phyloP scores from a whole-genome alignment of 2,113 vertebrate species.

The Numida meleagris region DNA sequence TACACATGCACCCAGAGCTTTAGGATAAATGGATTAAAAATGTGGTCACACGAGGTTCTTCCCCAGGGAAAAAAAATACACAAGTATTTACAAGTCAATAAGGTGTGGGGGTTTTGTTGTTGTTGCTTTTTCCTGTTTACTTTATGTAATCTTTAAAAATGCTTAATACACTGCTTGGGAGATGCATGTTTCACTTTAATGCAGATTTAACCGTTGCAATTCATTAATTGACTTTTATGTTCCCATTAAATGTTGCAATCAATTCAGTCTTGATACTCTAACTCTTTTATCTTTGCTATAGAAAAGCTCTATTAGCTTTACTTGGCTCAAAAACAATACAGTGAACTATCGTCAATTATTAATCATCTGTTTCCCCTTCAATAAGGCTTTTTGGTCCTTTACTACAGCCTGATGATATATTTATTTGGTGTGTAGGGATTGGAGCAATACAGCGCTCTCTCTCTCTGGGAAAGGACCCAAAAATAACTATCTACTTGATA shows the following conservation, averaged over 20 bases:
- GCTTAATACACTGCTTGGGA: background rate
- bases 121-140: background rate
- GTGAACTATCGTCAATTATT: slow-evolving; percentile 57
- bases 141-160: background rate
- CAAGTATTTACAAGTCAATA: background rate
- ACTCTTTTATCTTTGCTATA: background rate
- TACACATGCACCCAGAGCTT: background rate
- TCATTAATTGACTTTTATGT: slow-evolving; percentile 33
- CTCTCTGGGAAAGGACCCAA: slow-evolving; percentile 63
- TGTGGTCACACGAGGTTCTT: background rate
- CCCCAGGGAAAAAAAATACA: background rate
- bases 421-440: slow-evolving; percentile 43
- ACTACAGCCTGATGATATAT: slow-evolving; percentile 11
- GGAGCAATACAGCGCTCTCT: slow-evolving; percentile 38
- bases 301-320: slow-evolving; percentile 28
- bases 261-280: background rate
- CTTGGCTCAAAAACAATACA: slow-evolving; percentile 56
- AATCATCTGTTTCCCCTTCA: slow-evolving; percentile 53
- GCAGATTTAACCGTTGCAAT: slow-evolving; percentile 38
- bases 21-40: background rate
- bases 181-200: background rate
- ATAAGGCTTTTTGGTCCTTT: slow-evolving; percentile 47
- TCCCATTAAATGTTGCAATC: slow-evolving; percentile 21
- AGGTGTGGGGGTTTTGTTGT: background rate
- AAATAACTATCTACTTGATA: slow-evolving; percentile 64